Evolutionary conservation across 2,113 vertebrate species (phyloP), one percentile per base, ranked within the genome.

Genomic region (Corythaeola cristata): DNA sequence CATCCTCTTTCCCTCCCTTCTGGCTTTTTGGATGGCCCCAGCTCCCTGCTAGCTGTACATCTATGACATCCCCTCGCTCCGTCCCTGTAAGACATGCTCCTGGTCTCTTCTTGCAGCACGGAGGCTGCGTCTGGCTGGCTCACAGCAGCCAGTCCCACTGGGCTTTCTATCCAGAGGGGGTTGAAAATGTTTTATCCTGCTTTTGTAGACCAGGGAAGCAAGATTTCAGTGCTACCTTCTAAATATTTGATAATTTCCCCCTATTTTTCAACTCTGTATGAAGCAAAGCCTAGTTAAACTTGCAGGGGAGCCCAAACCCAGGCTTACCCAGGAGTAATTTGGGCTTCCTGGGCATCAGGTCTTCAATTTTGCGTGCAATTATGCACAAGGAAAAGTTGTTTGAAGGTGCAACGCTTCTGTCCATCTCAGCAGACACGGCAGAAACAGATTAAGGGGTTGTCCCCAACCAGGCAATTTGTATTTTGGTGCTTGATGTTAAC

Each of bases 41-140:
- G 59, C 63, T 89, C 39, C 59, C 35, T 39, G 26, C 22, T 32
- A 20, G 32, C 68, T 5, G 1, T 32, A 41, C 30, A 23, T 77
- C 53, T 73, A 12, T 60, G 2, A 0, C n/a, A 41, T 62, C 55
- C 45, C 6, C 22, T 89, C 30, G 39, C 30, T 67, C 49, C 19
- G 0, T 58, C 21, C 23, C 26, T 1, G 1, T 47, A n/a, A 30
- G 55, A 35, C 49, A 56, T 15, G 12, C 1, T 3, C 22, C 19
- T 24, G 30, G 12, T 32, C 53, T 44, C 39, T 41, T 33, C 26
- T 56, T 67, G 58, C 79, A 44, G 39, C 71, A 15, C 2, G 1
- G 39, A 60, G 30, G n/a, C 45, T 78, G 52, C 2, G 1, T 58
- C 56, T 76, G 62, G 22, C 35, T 58, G 41, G 62, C 52, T 88